Base-by-base conservation (phyloP, 2,888 invertebrate species). In the Trachelus stipa region DNA sequence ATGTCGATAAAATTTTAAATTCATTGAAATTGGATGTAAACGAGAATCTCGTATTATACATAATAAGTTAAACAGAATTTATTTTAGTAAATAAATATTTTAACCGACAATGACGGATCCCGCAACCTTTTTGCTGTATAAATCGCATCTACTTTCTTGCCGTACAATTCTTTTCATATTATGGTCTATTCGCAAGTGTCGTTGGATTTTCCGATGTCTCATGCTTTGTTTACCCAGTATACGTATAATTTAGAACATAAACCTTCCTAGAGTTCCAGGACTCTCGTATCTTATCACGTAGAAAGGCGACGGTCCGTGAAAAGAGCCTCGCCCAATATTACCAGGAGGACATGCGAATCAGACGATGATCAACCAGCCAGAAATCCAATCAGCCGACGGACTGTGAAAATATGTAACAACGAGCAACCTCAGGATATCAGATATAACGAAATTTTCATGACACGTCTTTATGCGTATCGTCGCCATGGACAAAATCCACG, bases 381-480 rank as follows among this genome's bases (percentile, higher is more conserved):
- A 87, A 87, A 87, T 86, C 85, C 84, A 86, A 86, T 85, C 82
- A 79, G 69, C 74, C 34, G 12, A 15, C 73, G 69, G 68, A 37
- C 56, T 33, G 69, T 12, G 68, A 74, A 78, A 80, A 77, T 81
- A 76, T 30, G 71, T 71, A 33, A 71, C 71, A 31, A 71, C 71
- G 12, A 34, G 33, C 30, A 23, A 23, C 23, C 31, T 15, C 31
- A n/a, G 2, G 33, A 71, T 33, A n/a, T 33, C 0, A 33, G 71
- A 71, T 71, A 12, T 71, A 71, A 71, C 31, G 34, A 71, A 71
- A 71, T 31, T 71, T 33, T 34, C 71, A 71, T 71, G 56, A 23
- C 56, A 6, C 56, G 23, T 23, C 56, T 2, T 23, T 56, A 23
- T 40, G 56, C 9, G 23, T 23, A 56, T 56, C 56, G 56, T 15